Base-by-base conservation (phyloP, 2,888 invertebrate species). In the Eilema griseolum region DNA sequence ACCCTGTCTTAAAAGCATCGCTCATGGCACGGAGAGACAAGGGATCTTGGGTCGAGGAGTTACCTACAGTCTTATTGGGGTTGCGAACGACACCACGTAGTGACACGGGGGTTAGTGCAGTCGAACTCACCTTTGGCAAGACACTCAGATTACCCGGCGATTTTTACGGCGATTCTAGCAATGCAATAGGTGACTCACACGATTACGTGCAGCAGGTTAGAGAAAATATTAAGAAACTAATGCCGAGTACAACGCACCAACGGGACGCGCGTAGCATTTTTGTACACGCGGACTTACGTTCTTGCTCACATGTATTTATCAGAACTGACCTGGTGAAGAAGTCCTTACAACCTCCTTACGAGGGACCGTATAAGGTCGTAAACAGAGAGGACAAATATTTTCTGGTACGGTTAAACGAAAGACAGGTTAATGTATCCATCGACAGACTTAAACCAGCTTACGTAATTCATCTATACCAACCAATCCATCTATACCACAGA, bases 71-170 rank as follows among this genome's bases (percentile, higher is more conserved):
- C n/a, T n/a, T n/a, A n/a, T n/a, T n/a, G n/a, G n/a, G n/a, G n/a
- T n/a, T n/a, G n/a, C n/a, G n/a, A 5, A 8, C 31, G 31, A 33
- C 31, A 33, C 31, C 31, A 33, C 31, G 4, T 8, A 33, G 31
- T 33, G 8, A 33, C 31, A 33, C 31, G 31, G 8, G 31, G 31
- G 41, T 41, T 41, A 41, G 41, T 41, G 41, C 41, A 41, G 16
- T 16, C 41, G 33, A 64, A 37, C 41, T 37, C 41, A 64, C 23
- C 57, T 37, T 46, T 69, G 62, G 63, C 63, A 62, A 69, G 26
- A 69, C 63, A 63, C 33, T 31, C 69, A 63, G 63, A 31, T 69
- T 63, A 37, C 56, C 26, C 52, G 67, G 61, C 41, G 26, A 46
- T 60, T 41, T 41, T 41, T 41, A 41, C 41, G 52, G 61, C 41